Evolutionary conservation across 2,113 vertebrate genomes (phyloP), one percentile per base, ranked within the genome.

Genomic region (Phylloscopus trochiloides): DNA sequence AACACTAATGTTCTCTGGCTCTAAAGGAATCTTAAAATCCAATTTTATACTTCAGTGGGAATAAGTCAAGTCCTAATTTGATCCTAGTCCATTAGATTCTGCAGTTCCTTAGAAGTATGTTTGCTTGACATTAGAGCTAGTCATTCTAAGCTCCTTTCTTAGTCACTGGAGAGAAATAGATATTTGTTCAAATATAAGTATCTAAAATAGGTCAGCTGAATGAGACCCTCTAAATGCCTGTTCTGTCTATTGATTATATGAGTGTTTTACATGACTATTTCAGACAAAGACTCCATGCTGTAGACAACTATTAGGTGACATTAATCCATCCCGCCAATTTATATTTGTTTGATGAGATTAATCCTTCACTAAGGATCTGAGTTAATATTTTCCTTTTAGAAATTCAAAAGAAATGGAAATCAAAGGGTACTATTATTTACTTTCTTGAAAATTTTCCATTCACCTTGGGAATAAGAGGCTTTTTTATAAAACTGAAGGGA

Each of bases 11-110:
- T 63, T 59, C 22, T 73, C n/a, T 70, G 5, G 5, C 57, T 91
- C 45, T 57, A 68, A 65, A 93, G n/a, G n/a, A 86, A 63, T 57
- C n/a, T 72, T 59, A 84, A 93, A 89, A 93, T 61, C 40, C 17
- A 59, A 57, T 96, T 91, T 94, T 77, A 91, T 76, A 86, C 59
- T 76, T 89, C 76, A 73, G 28, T 61, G n/a, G 42, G 36, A 89
- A 76, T 76, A 94, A 91, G 40, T 75, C 62, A 83, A 86, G 48
- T 68, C 36, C n/a, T 80, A 88, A 89, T 86, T 91, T 76, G 50
- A 28, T 88, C 48, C 17, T 43, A 79, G 58, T 59, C 36, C 80
- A 89, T 83, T 92, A 59, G 43, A 88, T 59, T 79, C 43, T 55
- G 24, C 36, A 63, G 32, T 79, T 68, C 0, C 0, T 86, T 79